These are phyloP conservation scores for Ostrea denselamellosa DNA, from an alignment of 1,140 invertebrate genomes.

Conservation along the genomic window DNA sequence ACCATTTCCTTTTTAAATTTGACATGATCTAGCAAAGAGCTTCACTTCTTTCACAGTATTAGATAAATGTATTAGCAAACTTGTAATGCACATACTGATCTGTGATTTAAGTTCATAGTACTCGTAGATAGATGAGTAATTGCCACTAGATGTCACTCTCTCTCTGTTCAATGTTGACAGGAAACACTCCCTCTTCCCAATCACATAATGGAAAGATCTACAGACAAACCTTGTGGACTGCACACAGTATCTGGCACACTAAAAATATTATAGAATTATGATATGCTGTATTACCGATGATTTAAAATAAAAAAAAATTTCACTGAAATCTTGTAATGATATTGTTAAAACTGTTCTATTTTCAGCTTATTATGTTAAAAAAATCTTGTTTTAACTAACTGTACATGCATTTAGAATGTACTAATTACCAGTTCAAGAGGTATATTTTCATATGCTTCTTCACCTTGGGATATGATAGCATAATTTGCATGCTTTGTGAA, in stretches of 20 bases:
- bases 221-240: conserved; percentile 57
- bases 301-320: no score
- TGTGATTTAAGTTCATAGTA: conserved; percentile 51
- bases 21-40: not conserved
- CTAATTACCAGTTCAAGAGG: conserved; percentile 48
- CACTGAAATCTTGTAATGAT: no score
- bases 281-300: no score
- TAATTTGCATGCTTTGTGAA: conserved; percentile 24
- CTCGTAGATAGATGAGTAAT: conserved; percentile 17
- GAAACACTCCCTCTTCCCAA: conserved; percentile 50
- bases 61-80: no score
- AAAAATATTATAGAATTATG: conserved; percentile 26
- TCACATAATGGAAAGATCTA: conserved; percentile 59
- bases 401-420: not conserved
- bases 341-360: not conserved
- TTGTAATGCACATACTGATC: conserved; percentile 42
- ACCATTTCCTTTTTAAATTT: not conserved
- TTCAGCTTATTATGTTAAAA: not conserved
- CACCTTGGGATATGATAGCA: not conserved
- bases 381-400: not conserved
- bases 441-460: conserved; percentile 48
- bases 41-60: no score
- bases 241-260: conserved; percentile 65
- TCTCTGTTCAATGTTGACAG: conserved; percentile 51
- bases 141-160: not conserved